Percentiles rank a stretch among this genome's conserved stretches.
Evolutionary conservation across 2,888 invertebrate genomes (phyloP).

Genomic region (Ecliptopera silaceata): DNA sequence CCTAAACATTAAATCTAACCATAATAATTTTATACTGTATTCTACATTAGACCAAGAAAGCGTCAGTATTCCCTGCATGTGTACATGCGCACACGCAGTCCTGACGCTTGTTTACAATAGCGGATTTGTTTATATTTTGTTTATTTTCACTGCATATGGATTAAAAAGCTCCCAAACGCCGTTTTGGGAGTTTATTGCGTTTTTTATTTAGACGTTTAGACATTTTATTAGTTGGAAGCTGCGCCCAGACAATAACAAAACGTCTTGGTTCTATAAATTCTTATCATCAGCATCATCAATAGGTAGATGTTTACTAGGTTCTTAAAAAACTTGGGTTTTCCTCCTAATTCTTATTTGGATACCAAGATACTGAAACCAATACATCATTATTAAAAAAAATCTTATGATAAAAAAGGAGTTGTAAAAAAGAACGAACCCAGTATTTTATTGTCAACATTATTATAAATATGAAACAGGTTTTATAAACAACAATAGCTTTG

Average conservation of each 20-base stretch:
- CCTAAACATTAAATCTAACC: too few species aligned
- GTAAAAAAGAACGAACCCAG: too few species aligned
- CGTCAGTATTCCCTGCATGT: constrained; percentile 38
- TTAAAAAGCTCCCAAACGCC: constrained; percentile 78
- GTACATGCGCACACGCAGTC: constrained; percentile 50
- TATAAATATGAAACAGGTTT: neutral
- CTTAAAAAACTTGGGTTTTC: too few species aligned
- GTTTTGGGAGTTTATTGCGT: constrained; percentile 66
- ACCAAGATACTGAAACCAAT: too few species aligned
- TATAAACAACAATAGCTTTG: neutral
- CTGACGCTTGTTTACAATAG: constrained; percentile 69
- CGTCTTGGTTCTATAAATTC: neutral
- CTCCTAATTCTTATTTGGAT: too few species aligned
- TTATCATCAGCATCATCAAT: neutral
- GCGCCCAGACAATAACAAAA: constrained; percentile 20
- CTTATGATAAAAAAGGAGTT: too few species aligned
- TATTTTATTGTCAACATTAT: neutral
- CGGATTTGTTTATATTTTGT: constrained; percentile 71
- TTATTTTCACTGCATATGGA: constrained; percentile 80
- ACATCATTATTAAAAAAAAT: too few species aligned
- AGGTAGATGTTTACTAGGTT: neutral
- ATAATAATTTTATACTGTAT: too few species aligned
- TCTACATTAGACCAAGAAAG: neutral
- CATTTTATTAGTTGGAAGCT: constrained; percentile 31
- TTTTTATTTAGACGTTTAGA: constrained; percentile 53